Conservation (phyloP, 2,113 vertebrate genomes). For the Chamaea fasciata region DNA sequence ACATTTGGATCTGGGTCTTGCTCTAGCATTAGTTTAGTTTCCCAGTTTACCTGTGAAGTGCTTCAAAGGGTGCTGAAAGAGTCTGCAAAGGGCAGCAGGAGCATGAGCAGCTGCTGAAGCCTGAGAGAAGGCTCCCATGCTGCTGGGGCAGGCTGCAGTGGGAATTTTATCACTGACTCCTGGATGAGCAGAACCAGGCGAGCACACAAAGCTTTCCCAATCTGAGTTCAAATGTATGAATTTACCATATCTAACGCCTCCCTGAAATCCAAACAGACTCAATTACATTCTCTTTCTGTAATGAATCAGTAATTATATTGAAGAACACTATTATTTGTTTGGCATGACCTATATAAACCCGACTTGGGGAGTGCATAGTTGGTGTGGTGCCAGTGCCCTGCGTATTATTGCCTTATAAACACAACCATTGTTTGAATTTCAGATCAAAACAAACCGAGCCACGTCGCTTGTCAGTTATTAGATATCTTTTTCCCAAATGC, state of each 20-base stretch:
- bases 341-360: conserved; percentile 65
- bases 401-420: conserved; percentile 62
- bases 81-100: not conserved
- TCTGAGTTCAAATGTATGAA: not conserved
- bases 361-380: conserved; percentile 49
- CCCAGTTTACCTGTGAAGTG: not conserved
- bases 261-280: conserved; percentile 48
- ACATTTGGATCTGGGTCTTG: not conserved
- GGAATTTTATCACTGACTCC: not conserved
- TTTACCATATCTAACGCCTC: conserved; percentile 14
- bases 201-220: not conserved
- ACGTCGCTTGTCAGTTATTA: conserved; percentile 61
- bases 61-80: not conserved
- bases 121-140: not conserved
- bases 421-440: conserved; percentile 67
- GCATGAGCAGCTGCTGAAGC: not conserved
- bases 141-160: not conserved
- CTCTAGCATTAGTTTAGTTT: not conserved
- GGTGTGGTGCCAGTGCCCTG: conserved; percentile 54
- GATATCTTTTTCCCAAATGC: conserved; percentile 65
- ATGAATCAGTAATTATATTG: conserved; percentile 62
- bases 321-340: conserved; percentile 63
- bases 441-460: conserved; percentile 65
- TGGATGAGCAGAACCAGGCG: not conserved
- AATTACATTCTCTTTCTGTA: conserved; percentile 30